A percentile compares a stretch with the other conserved stretches of the same genome.
These are phyloP conservation scores for Poecilia gillii DNA, from an alignment of 2,797 vertebrate genomes.

Conservation along the genomic window DNA sequence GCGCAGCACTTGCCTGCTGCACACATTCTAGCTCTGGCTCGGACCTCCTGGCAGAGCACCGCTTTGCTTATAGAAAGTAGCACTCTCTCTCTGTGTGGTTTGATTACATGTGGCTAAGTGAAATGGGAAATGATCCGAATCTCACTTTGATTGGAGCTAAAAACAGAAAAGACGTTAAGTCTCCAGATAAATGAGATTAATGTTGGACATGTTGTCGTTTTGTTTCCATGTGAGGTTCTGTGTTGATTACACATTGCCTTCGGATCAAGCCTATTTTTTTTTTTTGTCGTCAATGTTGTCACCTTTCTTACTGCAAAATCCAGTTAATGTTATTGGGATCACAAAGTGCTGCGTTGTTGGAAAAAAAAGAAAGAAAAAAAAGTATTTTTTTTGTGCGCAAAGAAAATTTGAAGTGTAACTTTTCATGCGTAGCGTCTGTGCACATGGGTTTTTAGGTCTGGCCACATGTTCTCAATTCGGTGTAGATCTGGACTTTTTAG, in stretches of 20 bases:
- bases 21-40: slow-evolving; percentile 41
- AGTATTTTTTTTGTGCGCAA: background rate
- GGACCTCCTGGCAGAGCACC: slow-evolving; percentile 38
- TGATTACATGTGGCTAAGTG: slow-evolving; percentile 13
- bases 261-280: background rate
- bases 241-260: background rate
- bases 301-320: background rate
- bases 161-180: background rate
- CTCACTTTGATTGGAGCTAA: background rate
- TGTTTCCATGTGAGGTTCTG: background rate
- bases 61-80: slow-evolving; percentile 23
- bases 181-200: background rate
- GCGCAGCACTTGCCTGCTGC: slow-evolving; percentile 33
- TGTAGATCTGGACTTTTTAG: background rate
- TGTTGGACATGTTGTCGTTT: background rate
- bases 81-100: slow-evolving; percentile 5
- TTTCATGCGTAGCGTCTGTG: background rate
- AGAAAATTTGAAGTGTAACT: background rate
- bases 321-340: background rate
- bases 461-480: background rate
- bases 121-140: slow-evolving; percentile 13
- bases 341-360: background rate
- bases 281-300: background rate
- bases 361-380: background rate
- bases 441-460: background rate